Conservation (phyloP, 2,797 vertebrate genomes). For the Chaenodraco wilsoni region DNA sequence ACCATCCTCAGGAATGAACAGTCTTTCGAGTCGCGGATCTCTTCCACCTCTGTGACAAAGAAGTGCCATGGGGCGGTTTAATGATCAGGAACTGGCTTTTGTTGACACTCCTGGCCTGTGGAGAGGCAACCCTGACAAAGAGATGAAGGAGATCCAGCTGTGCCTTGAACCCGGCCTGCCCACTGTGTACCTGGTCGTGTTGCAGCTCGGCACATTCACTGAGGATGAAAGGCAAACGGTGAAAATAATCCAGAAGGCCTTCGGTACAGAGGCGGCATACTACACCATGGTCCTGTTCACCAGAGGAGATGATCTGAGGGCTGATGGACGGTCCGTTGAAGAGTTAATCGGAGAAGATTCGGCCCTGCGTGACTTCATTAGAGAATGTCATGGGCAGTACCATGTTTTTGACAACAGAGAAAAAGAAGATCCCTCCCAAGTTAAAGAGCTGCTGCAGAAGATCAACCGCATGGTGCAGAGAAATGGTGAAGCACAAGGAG, state of each 20-base stretch:
- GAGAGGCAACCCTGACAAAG: background rate
- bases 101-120: background rate
- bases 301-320: slow-evolving; percentile 4
- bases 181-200: background rate
- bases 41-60: background rate
- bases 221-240: background rate
- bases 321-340: background rate
- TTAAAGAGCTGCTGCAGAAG: background rate
- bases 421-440: background rate
- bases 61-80: background rate
- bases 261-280: background rate
- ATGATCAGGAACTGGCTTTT: background rate
- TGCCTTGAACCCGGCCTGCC: background rate
- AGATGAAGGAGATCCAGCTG: background rate
- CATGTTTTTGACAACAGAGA: background rate
- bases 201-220: background rate
- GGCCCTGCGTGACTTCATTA: background rate
- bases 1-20: background rate
- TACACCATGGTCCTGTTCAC: slow-evolving; percentile 6
- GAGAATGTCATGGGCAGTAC: background rate
- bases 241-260: background rate
- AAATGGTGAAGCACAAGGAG: background rate
- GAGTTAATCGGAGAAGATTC: background rate
- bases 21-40: background rate
- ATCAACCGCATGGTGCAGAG: background rate